Base-by-base conservation (phyloP, 2,113 vertebrate genomes). In the Naja naja region DNA sequence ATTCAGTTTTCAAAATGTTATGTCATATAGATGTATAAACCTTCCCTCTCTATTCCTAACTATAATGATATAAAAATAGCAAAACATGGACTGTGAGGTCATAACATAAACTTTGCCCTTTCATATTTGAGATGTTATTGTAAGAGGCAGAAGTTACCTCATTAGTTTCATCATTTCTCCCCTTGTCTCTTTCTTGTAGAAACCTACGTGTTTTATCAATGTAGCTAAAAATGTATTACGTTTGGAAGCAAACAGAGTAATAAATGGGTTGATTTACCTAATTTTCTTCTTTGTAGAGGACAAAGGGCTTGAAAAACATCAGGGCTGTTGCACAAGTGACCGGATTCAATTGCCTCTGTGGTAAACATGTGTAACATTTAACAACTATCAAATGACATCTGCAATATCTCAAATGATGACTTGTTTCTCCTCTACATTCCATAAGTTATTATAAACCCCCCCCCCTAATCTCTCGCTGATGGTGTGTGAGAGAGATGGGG, bases 401-500 rank as follows among this genome's bases (percentile, higher is more conserved):
- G 18, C 18, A 39, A 22, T 43, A 81, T 39, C 74, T 81, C 34
- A 81, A 81, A 81, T 39, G 1, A 22, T 39, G 18, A 81, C 18
- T 81, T 81, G 74, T 81, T 81, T 81, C 74, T 81, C 69, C n/a
- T 81, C 69, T 81, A 81, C 14, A 39, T 81, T 81, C n/a, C n/a
- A 81, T 81, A 81, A 81, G 2, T 6, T 39, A 39, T 34, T 39
- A 5, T n/a, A 69, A n/a, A 4, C 58, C 12, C 25, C 58, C 4
- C 56, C 9, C 56, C 9, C 49, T n/a, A 52, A 30, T 64, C 60
- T 69, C 12, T 34, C 12, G 34, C 30, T 69, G 4, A 49, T 49
- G 7, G 7, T 49, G 1, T 69, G 11, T 69, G 27, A 1, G 30
- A 7, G 34, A 11, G 3, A 0, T 0, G 12, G 30, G 30, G 12